A percentile compares a stretch with the other conserved stretches of the same genome.
Conservation (phyloP, 2,888 invertebrate genomes). For the Drosophila limbata region DNA sequence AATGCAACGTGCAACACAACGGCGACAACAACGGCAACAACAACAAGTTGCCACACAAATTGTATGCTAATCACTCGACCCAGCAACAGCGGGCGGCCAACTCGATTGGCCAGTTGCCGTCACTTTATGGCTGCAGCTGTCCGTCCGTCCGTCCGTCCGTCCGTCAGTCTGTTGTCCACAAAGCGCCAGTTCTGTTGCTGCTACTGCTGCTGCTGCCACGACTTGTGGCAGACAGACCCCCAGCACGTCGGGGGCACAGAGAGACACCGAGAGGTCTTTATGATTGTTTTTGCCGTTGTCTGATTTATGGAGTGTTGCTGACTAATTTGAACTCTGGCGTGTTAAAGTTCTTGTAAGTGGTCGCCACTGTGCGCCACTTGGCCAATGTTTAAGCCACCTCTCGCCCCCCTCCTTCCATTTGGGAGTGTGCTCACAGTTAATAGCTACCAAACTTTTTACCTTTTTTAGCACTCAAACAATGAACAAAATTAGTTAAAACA, state of each 20-base stretch:
- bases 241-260: constrained; percentile 13
- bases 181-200: constrained; percentile 15
- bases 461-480: too few relatives aligned
- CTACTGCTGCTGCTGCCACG: not conserved
- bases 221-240: constrained; percentile 22
- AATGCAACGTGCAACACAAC: constrained; percentile 46
- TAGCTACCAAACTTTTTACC: too few relatives aligned
- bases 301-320: constrained; percentile 77
- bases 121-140: constrained; percentile 15
- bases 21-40: constrained; percentile 28
- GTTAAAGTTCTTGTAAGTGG: constrained; percentile 64
- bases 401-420: constrained; percentile 3
- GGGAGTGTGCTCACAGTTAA: not conserved
- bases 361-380: constrained; percentile 52
- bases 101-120: constrained; percentile 56
- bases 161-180: constrained; percentile 11
- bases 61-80: constrained; percentile 74
- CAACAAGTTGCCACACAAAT: constrained; percentile 64
- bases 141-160: constrained; percentile 8
- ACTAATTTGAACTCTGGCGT: constrained; percentile 74
- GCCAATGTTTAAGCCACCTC: constrained; percentile 30
- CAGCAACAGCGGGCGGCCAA: constrained; percentile 55
- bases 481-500: too few relatives aligned
- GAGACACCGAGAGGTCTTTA: constrained; percentile 26
- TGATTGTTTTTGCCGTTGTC: constrained; percentile 62